Evolutionary conservation across 1,140 invertebrate genomes (phyloP), one percentile per base, ranked within the genome.

Genomic region (Meteorus sp.): DNA sequence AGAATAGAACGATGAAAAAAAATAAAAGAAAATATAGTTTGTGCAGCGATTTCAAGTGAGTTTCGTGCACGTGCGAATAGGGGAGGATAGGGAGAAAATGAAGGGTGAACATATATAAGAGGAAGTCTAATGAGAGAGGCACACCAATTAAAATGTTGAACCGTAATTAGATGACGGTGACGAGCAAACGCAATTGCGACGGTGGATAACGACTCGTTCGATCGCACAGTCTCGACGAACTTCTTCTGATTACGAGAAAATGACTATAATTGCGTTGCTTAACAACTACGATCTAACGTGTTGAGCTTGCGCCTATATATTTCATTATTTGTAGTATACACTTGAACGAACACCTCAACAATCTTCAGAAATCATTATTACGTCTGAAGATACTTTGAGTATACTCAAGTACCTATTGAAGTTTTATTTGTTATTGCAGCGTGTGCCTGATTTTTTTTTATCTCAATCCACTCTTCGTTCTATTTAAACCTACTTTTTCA

Each of bases 121-220:
- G 37, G 22, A 31, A 54, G 55, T 64, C 51, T 65, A 72, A 69
- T 61, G 67, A 67, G 61, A 51, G 57, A 66, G 65, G 55, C 61
- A 64, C 60, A 66, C 66, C 62, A 70, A 72, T 71, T 72, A 71
- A 68, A 72, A 64, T 61, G 50, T 64, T 25, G 44, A 31, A 44
- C n/a, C 31, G 56, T 72, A 70, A 72, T 72, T 71, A 65, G 68
- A 70, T 68, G 50, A 62, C 39, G 66, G 64, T 60, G 60, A 61
- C 63, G 63, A 62, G 56, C 59, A 44, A 55, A 55, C 22, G 44
- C 33, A 55, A 50, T 55, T 45, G 43, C 59, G 17, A 45, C 6
- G 31, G 17, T n/a, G n/a, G 13, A 13, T 58, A 41, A 27, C 33
- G 19, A 59, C 29, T 45, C 35, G 41, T 54, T 56, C 58, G 60